Percentiles rank a stretch among this genome's conserved stretches.
phyloP scores from a whole-genome alignment of 2,888 invertebrate genomes.

The Pandemis heparana region DNA sequence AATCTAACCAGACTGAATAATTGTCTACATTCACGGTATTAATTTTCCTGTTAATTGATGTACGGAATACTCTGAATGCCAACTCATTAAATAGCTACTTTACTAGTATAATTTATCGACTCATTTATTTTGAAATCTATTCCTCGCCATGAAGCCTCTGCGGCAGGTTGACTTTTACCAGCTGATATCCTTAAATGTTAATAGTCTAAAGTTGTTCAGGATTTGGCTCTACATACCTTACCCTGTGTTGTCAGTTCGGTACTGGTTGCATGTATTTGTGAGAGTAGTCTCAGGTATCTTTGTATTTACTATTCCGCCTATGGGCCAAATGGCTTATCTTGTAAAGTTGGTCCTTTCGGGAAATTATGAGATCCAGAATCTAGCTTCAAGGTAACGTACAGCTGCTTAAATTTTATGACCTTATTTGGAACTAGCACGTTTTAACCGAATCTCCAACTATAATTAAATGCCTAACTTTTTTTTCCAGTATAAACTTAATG shows the following conservation, averaged over 20 bases:
- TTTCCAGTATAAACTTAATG: conserved; percentile 60
- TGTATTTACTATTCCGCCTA: conserved; percentile 56
- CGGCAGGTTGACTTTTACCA: conserved; percentile 52
- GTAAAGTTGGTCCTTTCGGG: conserved; percentile 55
- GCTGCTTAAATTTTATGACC: background rate
- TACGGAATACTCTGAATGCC: conserved; percentile 16
- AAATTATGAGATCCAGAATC: conserved; percentile 59
- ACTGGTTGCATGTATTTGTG: conserved; percentile 54
- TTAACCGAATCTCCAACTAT: background rate
- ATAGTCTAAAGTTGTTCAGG: conserved; percentile 55
- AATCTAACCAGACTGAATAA: background rate
- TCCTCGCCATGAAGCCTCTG: conserved; percentile 53
- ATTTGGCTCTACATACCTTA: conserved; percentile 64
- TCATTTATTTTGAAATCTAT: conserved; percentile 48
- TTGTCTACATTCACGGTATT: background rate
- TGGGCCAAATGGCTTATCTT: conserved; percentile 58
- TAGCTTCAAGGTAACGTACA: conserved; percentile 58
- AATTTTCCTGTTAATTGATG: background rate
- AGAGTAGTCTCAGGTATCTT: conserved; percentile 52
- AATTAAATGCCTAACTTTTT: background rate
- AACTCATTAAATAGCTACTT: background rate
- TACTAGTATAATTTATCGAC: background rate
- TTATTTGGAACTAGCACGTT: background rate
- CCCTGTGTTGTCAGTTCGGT: conserved; percentile 51
- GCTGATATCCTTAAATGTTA: conserved; percentile 59